phyloP scores from a whole-genome alignment of 2,797 vertebrate genomes.

The Botia kubotai region DNA sequence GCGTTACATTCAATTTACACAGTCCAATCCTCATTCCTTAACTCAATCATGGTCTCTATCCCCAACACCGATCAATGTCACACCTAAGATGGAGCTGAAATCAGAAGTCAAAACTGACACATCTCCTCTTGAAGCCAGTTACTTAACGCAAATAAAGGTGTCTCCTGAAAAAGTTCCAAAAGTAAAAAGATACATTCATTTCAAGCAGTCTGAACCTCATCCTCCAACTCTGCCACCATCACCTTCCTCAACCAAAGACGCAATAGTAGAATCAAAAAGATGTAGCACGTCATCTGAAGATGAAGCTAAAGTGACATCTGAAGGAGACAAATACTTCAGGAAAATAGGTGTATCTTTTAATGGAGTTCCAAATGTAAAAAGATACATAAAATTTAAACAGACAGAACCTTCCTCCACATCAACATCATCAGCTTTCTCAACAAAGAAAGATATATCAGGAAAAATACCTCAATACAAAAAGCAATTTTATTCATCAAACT shows the following conservation, averaged over 20 bases:
- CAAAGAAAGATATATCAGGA: not conserved
- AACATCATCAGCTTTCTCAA: not conserved
- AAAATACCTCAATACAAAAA: slow-evolving; percentile 21
- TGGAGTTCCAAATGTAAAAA: slow-evolving; percentile 15
- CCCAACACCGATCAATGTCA: not conserved
- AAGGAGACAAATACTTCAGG: not conserved
- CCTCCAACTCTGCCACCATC: not conserved
- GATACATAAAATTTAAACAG: not conserved
- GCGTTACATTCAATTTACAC: slow-evolving; percentile 49
- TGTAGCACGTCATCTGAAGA: slow-evolving; percentile 1
- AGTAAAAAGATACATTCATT: slow-evolving; percentile 38
- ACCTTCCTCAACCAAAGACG: not conserved
- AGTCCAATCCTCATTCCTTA: slow-evolving; percentile 16
- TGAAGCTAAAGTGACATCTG: not conserved
- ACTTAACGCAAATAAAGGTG: slow-evolving; percentile 10
- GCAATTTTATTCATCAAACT: slow-evolving; percentile 16
- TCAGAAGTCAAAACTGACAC: slow-evolving; percentile 16
- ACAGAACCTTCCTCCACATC: not conserved
- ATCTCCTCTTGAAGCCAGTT: not conserved
- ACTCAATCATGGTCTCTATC: not conserved
- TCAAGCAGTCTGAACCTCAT: slow-evolving; percentile 17
- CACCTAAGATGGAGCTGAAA: slow-evolving; percentile 1
- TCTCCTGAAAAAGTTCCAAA: slow-evolving; percentile 33
- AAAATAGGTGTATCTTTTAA: not conserved
- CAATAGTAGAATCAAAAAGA: not conserved